These are phyloP conservation scores for Drosophila conformis DNA, from an alignment of 2,888 invertebrate species.

Conservation along the genomic window DNA sequence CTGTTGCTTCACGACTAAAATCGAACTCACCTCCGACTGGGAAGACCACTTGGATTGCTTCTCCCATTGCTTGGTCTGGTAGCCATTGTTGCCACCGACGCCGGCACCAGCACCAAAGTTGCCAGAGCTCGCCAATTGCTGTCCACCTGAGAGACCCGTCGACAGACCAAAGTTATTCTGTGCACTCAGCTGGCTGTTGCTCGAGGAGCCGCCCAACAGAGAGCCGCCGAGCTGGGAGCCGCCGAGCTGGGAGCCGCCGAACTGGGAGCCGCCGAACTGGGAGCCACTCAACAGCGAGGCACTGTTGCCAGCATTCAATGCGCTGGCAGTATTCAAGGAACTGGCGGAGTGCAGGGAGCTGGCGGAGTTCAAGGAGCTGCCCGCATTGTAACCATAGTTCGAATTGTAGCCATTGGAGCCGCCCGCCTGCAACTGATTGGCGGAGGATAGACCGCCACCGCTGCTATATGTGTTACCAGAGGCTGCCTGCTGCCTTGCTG, in stretches of 20 bases:
- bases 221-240: slow-evolving; percentile 50
- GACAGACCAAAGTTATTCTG: slow-evolving; percentile 43
- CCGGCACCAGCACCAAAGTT: slow-evolving; percentile 54
- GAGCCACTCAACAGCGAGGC: slow-evolving; percentile 56
- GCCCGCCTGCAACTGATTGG: slow-evolving; percentile 64
- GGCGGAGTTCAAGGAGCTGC: slow-evolving; percentile 52
- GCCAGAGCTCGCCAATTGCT: slow-evolving; percentile 46
- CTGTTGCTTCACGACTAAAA: neutral
- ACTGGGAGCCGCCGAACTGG: slow-evolving; percentile 38
- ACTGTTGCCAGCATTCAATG: slow-evolving; percentile 40
- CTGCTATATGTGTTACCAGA: slow-evolving; percentile 46
- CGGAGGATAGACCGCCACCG: slow-evolving; percentile 58
- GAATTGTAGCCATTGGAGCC: slow-evolving; percentile 44
- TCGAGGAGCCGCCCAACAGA: slow-evolving; percentile 39
- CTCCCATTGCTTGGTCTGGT: slow-evolving; percentile 84
- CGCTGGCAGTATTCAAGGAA: slow-evolving; percentile 48
- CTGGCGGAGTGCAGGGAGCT: slow-evolving; percentile 48
- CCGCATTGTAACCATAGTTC: slow-evolving; percentile 51
- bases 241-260: slow-evolving; percentile 11
- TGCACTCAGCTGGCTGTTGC: slow-evolving; percentile 40
- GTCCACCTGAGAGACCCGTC: slow-evolving; percentile 46
- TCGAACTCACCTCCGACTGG: slow-evolving; percentile 79
- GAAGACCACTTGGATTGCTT: slow-evolving; percentile 85
- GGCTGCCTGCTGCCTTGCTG: slow-evolving; percentile 81
- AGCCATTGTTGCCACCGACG: slow-evolving; percentile 55